Conservation (phyloP, 1,140 invertebrate species). For the Cecropterus lyciades region DNA sequence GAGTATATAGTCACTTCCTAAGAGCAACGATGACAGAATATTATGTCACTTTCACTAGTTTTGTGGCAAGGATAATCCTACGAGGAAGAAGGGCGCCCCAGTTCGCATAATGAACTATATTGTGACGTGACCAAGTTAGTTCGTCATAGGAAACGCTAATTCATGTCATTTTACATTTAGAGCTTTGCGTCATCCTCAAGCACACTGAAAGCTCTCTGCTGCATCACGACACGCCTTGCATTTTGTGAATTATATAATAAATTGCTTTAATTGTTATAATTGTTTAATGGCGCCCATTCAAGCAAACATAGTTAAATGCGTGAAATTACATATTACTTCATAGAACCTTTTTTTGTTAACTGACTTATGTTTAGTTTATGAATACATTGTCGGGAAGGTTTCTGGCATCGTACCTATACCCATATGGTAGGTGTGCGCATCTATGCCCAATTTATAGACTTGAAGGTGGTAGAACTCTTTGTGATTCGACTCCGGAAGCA, state of each 20-base stretch:
- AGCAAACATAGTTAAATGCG: no score
- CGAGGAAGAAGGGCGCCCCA: constrained; percentile 61
- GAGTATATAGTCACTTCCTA: constrained; percentile 54
- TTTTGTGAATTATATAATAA: constrained; percentile 16
- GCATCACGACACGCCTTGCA: constrained; percentile 40
- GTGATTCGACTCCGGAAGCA: no score
- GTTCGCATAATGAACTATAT: constrained; percentile 56
- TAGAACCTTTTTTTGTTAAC: no score
- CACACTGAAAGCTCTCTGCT: constrained; percentile 39
- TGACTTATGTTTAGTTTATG: no score
- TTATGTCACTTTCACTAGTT: constrained; percentile 60
- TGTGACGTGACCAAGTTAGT: constrained; percentile 43
- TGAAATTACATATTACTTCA: no score
- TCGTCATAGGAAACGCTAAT: constrained; percentile 41
- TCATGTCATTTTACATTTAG: constrained; percentile 40
- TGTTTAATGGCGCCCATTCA: background rate
- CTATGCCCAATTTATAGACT: no score
- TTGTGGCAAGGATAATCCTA: constrained; percentile 64
- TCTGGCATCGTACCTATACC: no score
- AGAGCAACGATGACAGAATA: constrained; percentile 54
- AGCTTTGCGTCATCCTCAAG: constrained; percentile 39
- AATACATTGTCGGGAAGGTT: no score
- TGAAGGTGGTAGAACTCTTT: no score
- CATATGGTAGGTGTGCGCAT: no score
- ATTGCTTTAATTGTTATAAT: constrained; percentile 8